Conservation (phyloP, 1,140 invertebrate genomes). For the Drosophila triauraria region DNA sequence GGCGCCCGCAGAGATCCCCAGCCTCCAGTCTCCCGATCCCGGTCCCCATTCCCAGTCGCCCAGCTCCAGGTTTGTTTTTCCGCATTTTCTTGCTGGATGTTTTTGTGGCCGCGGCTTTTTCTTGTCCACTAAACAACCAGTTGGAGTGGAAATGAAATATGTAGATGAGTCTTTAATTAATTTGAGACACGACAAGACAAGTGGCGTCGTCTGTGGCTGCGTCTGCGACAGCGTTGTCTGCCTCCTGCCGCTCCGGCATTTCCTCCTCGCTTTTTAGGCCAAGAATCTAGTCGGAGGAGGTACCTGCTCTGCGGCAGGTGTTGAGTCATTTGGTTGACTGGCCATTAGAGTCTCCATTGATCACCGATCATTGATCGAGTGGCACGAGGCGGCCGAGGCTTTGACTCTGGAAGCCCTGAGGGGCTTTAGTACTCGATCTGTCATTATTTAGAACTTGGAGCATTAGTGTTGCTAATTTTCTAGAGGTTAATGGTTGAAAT, state of each 20-base stretch:
- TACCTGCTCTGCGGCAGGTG: constrained; percentile 64
- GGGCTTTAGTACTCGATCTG: neutral
- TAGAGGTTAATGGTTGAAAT: neutral
- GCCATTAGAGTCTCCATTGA: constrained; percentile 72
- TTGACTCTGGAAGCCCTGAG: neutral
- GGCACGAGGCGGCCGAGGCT: neutral
- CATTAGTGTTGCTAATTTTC: neutral
- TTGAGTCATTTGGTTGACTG: constrained; percentile 74
- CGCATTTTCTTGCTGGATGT: constrained; percentile 66
- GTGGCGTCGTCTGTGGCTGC: constrained; percentile 75
- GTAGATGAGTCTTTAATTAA: constrained; percentile 84
- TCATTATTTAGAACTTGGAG: too few species aligned
- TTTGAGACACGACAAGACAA: constrained; percentile 82
- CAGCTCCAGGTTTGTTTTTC: constrained; percentile 63
- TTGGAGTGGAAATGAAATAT: constrained; percentile 84
- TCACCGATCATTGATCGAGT: constrained; percentile 52
- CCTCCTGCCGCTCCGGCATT: constrained; percentile 66
- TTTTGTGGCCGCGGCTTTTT: constrained; percentile 50
- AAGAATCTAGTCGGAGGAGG: constrained; percentile 45
- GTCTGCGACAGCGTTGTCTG: constrained; percentile 59
- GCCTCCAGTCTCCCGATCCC: constrained; percentile 8
- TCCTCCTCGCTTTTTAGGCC: constrained; percentile 54
- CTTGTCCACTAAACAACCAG: constrained; percentile 69
- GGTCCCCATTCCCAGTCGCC: constrained; percentile 24
- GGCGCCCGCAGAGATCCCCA: constrained; percentile 65